These are phyloP conservation scores for Telmatherina bonti DNA, from an alignment of 2,797 vertebrate species.

Conservation along the genomic window DNA sequence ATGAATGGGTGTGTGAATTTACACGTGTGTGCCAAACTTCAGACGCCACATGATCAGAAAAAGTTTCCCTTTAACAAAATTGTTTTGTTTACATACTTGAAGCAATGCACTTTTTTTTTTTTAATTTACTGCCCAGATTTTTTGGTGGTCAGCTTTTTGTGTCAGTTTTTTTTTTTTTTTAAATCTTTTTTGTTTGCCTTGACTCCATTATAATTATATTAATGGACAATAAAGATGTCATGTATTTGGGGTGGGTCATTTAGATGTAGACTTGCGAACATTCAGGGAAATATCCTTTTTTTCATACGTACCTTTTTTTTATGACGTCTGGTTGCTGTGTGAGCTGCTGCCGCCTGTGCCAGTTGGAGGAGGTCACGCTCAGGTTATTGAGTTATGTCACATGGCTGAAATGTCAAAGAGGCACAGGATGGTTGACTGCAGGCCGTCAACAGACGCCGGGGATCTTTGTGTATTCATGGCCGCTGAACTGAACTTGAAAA, in stretches of 20 bases:
- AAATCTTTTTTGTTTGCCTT: slow-evolving; percentile 37
- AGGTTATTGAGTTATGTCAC: slow-evolving; percentile 25
- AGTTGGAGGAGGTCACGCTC: slow-evolving; percentile 44
- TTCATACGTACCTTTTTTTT: slow-evolving; percentile 44
- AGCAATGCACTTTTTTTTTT: slow-evolving; percentile 84
- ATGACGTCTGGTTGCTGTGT: slow-evolving; percentile 34
- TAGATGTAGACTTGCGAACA: slow-evolving; percentile 62
- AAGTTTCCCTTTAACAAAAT: slow-evolving; percentile 69
- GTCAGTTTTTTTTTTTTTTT: neutral
- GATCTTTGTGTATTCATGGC: slow-evolving; percentile 8
- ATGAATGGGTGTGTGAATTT: slow-evolving; percentile 27
- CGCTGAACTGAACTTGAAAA: slow-evolving; percentile 23
- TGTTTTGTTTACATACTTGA: slow-evolving; percentile 86
- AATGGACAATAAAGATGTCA: slow-evolving; percentile 56
- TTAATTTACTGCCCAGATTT: slow-evolving; percentile 51
- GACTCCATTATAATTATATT: slow-evolving; percentile 50
- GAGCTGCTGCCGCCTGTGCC: slow-evolving; percentile 47
- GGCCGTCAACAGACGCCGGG: slow-evolving; percentile 3
- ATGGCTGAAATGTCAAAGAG: slow-evolving; percentile 31
- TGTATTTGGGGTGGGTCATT: slow-evolving; percentile 46
- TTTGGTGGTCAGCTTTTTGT: slow-evolving; percentile 43
- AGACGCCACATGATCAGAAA: slow-evolving; percentile 66
- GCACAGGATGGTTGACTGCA: slow-evolving; percentile 12
- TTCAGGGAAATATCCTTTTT: slow-evolving; percentile 80
- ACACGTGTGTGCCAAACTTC: slow-evolving; percentile 74